These are phyloP conservation scores for Lasioglossum pauxillum DNA, from an alignment of 2,888 invertebrate genomes.

Conservation along the genomic window DNA sequence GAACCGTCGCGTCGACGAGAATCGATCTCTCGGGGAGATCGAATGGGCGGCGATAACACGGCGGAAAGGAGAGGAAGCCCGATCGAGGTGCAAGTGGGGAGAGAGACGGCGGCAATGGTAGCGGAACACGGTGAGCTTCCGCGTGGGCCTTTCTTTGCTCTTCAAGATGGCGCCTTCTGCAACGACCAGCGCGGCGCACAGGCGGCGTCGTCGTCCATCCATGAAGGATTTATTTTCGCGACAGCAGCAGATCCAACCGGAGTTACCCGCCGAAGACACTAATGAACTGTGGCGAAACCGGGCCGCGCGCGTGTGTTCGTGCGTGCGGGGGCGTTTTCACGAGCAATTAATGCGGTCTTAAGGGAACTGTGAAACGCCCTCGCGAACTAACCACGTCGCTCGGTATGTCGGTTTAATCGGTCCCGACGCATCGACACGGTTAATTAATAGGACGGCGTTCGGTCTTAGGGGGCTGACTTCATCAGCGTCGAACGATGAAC, in stretches of 20 bases:
- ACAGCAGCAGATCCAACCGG: slow-evolving; percentile 69
- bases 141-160: slow-evolving; percentile 73
- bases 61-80: slow-evolving; percentile 37
- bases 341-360: slow-evolving; percentile 76
- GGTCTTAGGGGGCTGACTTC: slow-evolving; percentile 36
- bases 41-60: slow-evolving; percentile 65
- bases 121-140: slow-evolving; percentile 72
- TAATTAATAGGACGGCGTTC: slow-evolving; percentile 52
- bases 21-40: slow-evolving; percentile 59
- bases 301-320: slow-evolving; percentile 40
- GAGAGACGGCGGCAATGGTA: slow-evolving; percentile 42
- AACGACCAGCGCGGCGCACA: slow-evolving; percentile 29
- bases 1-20: slow-evolving; percentile 55
- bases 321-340: slow-evolving; percentile 74
- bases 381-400: slow-evolving; percentile 50
- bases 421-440: slow-evolving; percentile 55
- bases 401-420: slow-evolving; percentile 62
- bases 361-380: slow-evolving; percentile 67
- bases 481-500: slow-evolving; percentile 43
- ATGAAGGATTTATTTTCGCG: slow-evolving; percentile 71
- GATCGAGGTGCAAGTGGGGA: neutral
- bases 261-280: slow-evolving; percentile 65
- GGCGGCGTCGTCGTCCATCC: slow-evolving; percentile 48
- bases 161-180: slow-evolving; percentile 58
- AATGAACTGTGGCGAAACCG: slow-evolving; percentile 76